Conservation (phyloP, 2,888 invertebrate species). For the Axea sp. region DNA sequence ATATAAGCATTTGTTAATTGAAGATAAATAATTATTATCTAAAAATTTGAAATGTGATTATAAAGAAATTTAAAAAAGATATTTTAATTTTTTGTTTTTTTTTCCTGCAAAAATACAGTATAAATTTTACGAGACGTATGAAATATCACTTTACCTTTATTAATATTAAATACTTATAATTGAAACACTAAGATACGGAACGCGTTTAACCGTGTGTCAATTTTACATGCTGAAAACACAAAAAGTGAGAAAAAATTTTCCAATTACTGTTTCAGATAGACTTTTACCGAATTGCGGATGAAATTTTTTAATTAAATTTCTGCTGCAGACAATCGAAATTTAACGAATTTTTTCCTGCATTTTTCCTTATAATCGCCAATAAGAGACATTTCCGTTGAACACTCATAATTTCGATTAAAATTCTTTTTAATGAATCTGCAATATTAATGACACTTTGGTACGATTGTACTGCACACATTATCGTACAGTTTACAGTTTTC, state of each 20-base stretch:
- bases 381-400: slow-evolving; percentile 4
- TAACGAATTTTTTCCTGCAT: not conserved
- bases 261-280: not conserved
- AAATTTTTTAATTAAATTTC: slow-evolving; percentile 21
- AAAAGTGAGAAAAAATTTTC: not conserved
- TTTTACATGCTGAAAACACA: not conserved
- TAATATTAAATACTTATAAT: no score
- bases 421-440: slow-evolving; percentile 32
- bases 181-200: no score
- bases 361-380: slow-evolving; percentile 2
- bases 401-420: slow-evolving; percentile 11
- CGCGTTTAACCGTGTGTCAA: no score
- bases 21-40: no score
- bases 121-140: no score
- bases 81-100: no score
- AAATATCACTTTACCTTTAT: no score
- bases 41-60: no score
- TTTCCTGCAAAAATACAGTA: no score
- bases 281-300: not conserved
- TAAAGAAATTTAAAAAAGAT: no score
- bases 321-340: not conserved
- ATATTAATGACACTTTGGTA: slow-evolving; percentile 38
- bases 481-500: slow-evolving; percentile 45
- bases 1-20: no score
- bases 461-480: slow-evolving; percentile 16